Conservation (phyloP, 2,797 vertebrate species). For the Spinibarbus caldwelli region DNA sequence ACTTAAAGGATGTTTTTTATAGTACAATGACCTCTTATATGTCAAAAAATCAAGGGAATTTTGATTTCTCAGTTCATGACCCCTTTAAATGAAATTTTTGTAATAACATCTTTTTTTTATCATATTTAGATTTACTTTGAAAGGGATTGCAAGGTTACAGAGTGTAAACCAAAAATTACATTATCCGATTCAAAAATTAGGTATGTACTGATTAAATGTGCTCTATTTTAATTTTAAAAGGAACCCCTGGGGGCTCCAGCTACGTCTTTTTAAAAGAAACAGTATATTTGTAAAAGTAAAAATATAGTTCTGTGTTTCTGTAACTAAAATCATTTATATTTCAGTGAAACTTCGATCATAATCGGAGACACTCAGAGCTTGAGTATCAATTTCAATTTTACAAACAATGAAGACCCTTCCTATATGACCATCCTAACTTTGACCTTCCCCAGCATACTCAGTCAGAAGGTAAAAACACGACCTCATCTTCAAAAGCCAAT, state of each 20-base stretch:
- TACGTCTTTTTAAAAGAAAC: too few species aligned
- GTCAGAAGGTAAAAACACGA: constrained; percentile 63
- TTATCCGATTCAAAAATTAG: constrained; percentile 60
- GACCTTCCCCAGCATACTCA: constrained; percentile 69
- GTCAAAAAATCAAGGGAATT: too few species aligned
- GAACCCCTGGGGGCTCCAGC: neutral
- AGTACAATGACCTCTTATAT: too few species aligned
- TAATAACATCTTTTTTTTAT: constrained; percentile 22
- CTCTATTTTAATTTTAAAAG: neutral
- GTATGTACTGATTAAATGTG: constrained; percentile 65
- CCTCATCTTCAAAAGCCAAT: neutral
- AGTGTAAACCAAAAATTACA: constrained; percentile 67
- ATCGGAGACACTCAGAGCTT: constrained; percentile 69
- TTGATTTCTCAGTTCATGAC: too few species aligned
- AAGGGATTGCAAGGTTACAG: constrained; percentile 66
- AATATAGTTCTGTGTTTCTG: neutral
- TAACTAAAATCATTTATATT: constrained; percentile 34
- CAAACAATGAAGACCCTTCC: constrained; percentile 68
- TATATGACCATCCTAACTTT: constrained; percentile 73
- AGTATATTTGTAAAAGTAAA: neutral
- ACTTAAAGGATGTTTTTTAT: too few species aligned
- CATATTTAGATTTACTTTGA: constrained; percentile 71
- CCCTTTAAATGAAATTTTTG: neutral
- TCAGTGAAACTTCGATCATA: constrained; percentile 58
- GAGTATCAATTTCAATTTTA: constrained; percentile 64